phyloP scores from a whole-genome alignment of 2,113 vertebrate species.

The Cochlearius cochlearius region DNA sequence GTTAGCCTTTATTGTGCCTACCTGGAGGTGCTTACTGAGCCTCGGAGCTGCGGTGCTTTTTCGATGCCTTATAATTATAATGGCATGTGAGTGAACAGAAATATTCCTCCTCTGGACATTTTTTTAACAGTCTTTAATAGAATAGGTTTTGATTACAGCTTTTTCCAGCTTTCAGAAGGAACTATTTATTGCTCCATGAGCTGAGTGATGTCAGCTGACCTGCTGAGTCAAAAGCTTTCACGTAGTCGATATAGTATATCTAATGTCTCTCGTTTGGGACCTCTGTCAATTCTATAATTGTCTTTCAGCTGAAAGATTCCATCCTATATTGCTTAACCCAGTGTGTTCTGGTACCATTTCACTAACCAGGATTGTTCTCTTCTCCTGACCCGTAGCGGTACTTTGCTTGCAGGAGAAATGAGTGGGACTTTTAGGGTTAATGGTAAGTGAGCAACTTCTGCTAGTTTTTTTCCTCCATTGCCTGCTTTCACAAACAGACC shows the following conservation, averaged over 20 bases:
- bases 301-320: not conserved
- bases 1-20: not conserved
- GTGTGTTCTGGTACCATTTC: not conserved
- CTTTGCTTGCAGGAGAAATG: not conserved
- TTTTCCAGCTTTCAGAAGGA: conserved; percentile 26
- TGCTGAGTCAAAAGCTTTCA: conserved; percentile 44
- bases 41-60: not conserved
- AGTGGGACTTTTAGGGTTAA: not conserved
- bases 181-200: conserved; percentile 17
- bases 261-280: not conserved
- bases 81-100: not conserved
- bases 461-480: not conserved
- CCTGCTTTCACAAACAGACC: not conserved
- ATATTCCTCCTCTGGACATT: not conserved
- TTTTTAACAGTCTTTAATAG: not conserved
- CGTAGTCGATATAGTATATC: not conserved
- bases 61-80: not conserved
- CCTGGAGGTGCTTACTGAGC: not conserved
- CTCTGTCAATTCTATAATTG: not conserved
- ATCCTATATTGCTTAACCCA: not conserved
- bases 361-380: not conserved
- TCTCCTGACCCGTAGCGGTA: not conserved
- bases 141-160: conserved; percentile 43
- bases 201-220: conserved; percentile 27
- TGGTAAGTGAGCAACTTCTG: not conserved